Conservation (phyloP, 2,113 vertebrate species). For the Chinchilla lanigera region DNA sequence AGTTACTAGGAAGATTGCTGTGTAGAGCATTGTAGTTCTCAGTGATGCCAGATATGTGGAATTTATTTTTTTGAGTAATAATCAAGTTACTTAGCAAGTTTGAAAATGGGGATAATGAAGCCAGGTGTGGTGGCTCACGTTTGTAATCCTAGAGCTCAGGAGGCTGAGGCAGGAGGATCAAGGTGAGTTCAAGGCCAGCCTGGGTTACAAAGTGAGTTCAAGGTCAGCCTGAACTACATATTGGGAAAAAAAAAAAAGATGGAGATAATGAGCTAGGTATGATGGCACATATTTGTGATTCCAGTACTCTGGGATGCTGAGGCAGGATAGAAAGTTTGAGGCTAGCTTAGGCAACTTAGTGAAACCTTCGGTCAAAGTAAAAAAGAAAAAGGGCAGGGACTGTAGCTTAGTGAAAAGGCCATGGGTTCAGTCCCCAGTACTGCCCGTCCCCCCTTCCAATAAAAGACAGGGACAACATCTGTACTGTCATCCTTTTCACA, state of each 20-base stretch:
- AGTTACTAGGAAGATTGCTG: constrained; percentile 39
- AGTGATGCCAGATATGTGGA: not conserved
- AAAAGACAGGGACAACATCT: not conserved
- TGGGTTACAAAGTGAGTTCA: not conserved
- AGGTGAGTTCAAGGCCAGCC: not conserved
- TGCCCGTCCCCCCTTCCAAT: not conserved
- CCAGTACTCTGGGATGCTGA: not conserved
- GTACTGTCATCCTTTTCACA: not conserved
- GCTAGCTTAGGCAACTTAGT: not conserved
- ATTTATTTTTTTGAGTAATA: constrained; percentile 34
- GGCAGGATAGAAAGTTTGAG: not conserved
- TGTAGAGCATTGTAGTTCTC: constrained; percentile 21
- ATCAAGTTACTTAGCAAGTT: constrained; percentile 46
- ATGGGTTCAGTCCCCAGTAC: not conserved
- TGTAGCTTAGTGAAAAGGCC: not conserved
- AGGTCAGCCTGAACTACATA: not conserved
- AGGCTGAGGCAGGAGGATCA: not conserved
- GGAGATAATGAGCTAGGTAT: not conserved
- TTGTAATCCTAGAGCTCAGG: not conserved
- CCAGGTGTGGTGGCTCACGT: not conserved
- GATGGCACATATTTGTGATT: not conserved
- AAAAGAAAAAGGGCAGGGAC: not conserved
- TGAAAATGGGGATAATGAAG: constrained; percentile 22
- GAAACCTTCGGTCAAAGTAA: not conserved
- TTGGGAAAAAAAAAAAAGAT: not conserved